Base-by-base conservation (phyloP, 2,797 vertebrate species). In the Chaenodraco wilsoni region DNA sequence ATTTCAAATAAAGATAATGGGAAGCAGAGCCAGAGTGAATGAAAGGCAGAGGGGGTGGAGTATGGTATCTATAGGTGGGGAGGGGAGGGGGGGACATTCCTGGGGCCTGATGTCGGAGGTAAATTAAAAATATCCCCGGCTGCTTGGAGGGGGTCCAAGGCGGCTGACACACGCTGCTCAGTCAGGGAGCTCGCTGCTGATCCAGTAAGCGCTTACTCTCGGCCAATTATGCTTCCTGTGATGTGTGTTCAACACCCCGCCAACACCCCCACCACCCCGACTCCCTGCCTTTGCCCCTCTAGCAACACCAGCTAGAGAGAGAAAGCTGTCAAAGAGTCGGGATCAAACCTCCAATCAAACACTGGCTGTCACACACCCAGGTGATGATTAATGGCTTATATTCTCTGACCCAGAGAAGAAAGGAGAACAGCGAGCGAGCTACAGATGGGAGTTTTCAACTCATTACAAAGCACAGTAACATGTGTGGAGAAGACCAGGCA, bases 1-100 rank as follows among this genome's bases (percentile, higher is more conserved):
- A 98, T 97, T 97, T 97, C 91, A 93, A 96, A 95, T 96, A 97
- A 96, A 97, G 96, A 96, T 97, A 98, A 97, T 96, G 95, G 92
- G 91, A 96, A 97, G 94, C 95, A 97, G 96, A 94, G 89, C 92
- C 90, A 90, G 90, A 90, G 92, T 91, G 92, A 96, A 95, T 95
- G 93, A 87, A 88, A 87, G 86, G 70, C 72, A 84, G 65, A 52
- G 58, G 21, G 69, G 78, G 65, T 40, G 65, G 76, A 43, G 79
- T 70, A 76, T 79, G 83, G 91, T 92, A 95, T 97, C 96, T 95
- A 94, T 95, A 86, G 77, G 91, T 86, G 83, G 93, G 96, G 94
- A 92, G 94, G 94, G 93, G 94, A 93, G 33, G 10, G 45, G 44
- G 40, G 7, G 37, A 65, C 88, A 93, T 93, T 92, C 92, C 89